A percentile compares a stretch with the other conserved stretches of the same genome.
phyloP scores from a whole-genome alignment of 2,888 invertebrate genomes.

The Limnephilus auricula region DNA sequence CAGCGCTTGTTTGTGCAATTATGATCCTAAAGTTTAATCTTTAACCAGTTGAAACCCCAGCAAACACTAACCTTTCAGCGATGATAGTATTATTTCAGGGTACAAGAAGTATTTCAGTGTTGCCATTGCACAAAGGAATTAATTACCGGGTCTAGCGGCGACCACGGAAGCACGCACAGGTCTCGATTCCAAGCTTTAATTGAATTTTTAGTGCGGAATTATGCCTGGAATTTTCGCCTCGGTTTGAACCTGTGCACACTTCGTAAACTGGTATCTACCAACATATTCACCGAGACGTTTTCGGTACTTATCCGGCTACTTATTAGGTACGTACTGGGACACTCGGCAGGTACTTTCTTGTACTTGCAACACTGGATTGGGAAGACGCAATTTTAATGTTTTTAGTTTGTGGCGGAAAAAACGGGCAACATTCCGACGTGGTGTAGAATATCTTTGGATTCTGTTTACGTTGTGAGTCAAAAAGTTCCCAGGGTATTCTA shows the following conservation, averaged over 20 bases:
- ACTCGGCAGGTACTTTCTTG: not conserved
- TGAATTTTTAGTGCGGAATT: constrained; percentile 65
- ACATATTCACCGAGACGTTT: not conserved
- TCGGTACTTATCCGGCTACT: not conserved
- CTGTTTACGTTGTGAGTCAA: not conserved
- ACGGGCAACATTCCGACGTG: not conserved
- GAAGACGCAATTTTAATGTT: not conserved
- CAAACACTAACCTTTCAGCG: constrained; percentile 26
- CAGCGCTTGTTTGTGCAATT: not conserved
- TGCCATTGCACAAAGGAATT: constrained; percentile 58
- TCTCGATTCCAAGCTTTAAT: constrained; percentile 57
- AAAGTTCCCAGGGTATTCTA: not conserved
- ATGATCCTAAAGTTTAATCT: not conserved
- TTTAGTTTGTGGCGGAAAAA: not conserved
- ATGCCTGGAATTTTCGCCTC: constrained; percentile 57
- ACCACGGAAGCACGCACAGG: constrained; percentile 42
- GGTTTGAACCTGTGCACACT: constrained; percentile 31
- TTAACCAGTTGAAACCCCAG: not conserved
- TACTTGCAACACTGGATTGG: not conserved
- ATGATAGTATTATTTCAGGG: not conserved
- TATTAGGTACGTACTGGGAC: not conserved
- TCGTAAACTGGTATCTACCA: not conserved
- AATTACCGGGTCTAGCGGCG: constrained; percentile 55
- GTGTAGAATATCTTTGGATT: not conserved
- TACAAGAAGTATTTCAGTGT: constrained; percentile 48